Conservation (phyloP, 2,113 vertebrate species). For the Microtus richardsoni region DNA sequence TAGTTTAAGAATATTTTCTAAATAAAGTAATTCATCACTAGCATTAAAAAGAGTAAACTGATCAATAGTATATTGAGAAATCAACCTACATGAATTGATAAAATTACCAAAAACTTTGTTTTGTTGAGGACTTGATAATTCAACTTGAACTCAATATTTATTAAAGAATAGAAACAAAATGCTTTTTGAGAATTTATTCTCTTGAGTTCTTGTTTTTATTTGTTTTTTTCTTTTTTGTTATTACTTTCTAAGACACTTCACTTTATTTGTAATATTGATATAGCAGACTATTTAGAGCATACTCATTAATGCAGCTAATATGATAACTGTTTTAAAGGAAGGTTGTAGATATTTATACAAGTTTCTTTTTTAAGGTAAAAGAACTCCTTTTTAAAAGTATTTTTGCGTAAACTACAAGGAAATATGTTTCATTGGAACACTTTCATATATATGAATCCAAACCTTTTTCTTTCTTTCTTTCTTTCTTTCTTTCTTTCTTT, state of each 20-base stretch:
- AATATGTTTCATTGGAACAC: background rate
- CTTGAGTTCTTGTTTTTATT: background rate
- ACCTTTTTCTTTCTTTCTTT: background rate
- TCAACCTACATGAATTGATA: background rate
- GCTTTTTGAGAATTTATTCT: background rate
- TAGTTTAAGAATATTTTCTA: background rate
- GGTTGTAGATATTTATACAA: background rate
- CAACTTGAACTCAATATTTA: background rate
- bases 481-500: too few relatives aligned
- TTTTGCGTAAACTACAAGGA: background rate
- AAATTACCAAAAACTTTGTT: constrained; percentile 1
- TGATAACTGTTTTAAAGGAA: background rate
- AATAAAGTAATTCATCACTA: background rate
- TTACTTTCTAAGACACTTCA: background rate
- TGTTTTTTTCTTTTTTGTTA: background rate
- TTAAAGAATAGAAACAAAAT: background rate
- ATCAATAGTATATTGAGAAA: background rate
- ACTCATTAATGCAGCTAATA: background rate
- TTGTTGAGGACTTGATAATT: background rate
- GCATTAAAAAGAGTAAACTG: background rate
- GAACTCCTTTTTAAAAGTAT: background rate
- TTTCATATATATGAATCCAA: background rate
- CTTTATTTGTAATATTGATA: background rate
- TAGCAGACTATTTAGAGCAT: background rate
- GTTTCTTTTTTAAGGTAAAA: background rate